Evolutionary conservation across 2,113 vertebrate species (phyloP).

Genomic region (Naja naja): DNA sequence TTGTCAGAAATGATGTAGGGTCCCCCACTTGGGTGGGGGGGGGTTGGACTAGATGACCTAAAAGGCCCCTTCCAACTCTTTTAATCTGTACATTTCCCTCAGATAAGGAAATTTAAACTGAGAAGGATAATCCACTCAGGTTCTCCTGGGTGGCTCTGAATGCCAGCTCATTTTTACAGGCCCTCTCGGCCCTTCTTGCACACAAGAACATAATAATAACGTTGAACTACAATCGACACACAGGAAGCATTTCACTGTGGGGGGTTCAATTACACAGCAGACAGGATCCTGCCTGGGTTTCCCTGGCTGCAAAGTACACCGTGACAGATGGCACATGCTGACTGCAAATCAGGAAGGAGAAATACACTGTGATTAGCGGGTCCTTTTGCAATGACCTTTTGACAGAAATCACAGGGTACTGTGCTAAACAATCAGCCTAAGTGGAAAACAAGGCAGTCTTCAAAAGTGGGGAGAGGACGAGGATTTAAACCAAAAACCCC

Average conservation of each 20-base stretch:
- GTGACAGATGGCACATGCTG: neutral
- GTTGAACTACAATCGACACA: neutral
- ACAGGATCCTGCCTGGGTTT: neutral
- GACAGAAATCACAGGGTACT: neutral
- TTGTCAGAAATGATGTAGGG: no score
- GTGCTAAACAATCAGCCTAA: neutral
- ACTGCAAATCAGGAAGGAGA: neutral
- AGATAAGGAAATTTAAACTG: neutral
- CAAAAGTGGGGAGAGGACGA: neutral
- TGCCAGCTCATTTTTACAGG: neutral
- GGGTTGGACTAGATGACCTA: no score
- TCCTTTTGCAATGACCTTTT: neutral
- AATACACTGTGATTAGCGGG: neutral
- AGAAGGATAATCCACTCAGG: neutral
- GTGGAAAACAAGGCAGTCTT: neutral
- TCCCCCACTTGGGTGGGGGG: no score
- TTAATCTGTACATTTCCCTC: neutral
- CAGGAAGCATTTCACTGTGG: neutral
- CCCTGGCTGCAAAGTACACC: neutral
- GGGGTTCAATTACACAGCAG: neutral
- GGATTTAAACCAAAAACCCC: neutral
- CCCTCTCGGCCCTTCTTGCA: neutral
- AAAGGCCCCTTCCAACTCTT: no score
- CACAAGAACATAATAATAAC: neutral
- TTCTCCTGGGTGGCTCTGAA: neutral